Base-by-base conservation (phyloP, 2,113 vertebrate genomes). In the Cololabis saira region DNA sequence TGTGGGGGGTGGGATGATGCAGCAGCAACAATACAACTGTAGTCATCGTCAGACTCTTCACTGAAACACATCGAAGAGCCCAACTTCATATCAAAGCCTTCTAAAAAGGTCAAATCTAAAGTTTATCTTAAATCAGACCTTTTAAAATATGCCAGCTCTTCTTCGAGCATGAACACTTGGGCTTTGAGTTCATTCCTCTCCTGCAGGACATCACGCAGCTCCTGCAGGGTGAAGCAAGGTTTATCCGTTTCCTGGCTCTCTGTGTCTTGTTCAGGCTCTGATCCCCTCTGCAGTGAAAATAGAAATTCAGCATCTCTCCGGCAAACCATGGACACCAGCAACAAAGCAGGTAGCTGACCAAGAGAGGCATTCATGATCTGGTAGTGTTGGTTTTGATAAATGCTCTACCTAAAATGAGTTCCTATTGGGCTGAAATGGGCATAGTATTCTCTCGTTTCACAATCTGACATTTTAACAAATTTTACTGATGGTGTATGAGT, bases 171-270 rank as follows among this genome's bases (percentile, higher is more conserved):
- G 53, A 98, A 98, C 37, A 98, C 94, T 84, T 96, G 93, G 7
- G 95, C 93, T 87, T 98, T 98, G 61, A 98, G 90, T 62, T 98
- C 95, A 3, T 98, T 98, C 77, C 93, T 94, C 86, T 98, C 97
- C 0, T 96, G 95, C 55, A 98, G 90, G 54, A 98, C 97, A 0
- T 98, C 95, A 13, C 94, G 90, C 42, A 98, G 91, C 87, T 98
- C 97, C 87, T 98, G 95, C 69, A 98, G 83, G 4, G 96, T 98
- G 91, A 98, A 98, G 37, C 95, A 82, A 1, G 96, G 95, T 7
- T 94, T 92, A 76, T 93, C 95, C 0, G 92, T 90, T 61, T 96
- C 96, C 76, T 92, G 84, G 61, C 84, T 86, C 16, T 74, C 76
- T 41, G 76, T 90, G 47, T 95, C 94, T 0, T 90, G 65, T 18